These are phyloP conservation scores for Atopsyche davidsoni DNA, from an alignment of 1,140 invertebrate species.

Conservation along the genomic window DNA sequence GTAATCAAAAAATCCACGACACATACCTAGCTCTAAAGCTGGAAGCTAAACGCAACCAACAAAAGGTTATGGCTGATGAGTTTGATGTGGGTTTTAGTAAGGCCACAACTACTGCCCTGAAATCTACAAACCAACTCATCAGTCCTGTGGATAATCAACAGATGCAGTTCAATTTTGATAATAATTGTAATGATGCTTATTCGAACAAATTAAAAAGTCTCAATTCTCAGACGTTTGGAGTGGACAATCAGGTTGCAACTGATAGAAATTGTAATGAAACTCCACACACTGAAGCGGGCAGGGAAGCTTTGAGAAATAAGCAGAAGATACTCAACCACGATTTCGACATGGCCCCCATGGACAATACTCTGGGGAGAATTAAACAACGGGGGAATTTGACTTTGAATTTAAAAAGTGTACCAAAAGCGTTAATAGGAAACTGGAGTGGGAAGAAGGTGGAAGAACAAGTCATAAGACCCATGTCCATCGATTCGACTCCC, in stretches of 20 bases:
- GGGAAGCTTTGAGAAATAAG: conserved; percentile 27
- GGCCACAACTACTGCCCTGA: not conserved
- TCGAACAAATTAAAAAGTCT: conserved; percentile 14
- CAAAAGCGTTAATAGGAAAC: conserved; percentile 4
- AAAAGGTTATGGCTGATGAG: conserved; percentile 42
- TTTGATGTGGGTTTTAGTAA: conserved; percentile 30
- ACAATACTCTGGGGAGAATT: not conserved
- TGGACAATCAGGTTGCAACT: conserved; percentile 42
- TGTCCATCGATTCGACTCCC: conserved; percentile 30
- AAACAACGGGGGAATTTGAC: conserved; percentile 35
- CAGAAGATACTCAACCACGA: conserved; percentile 26
- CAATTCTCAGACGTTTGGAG: conserved; percentile 31
- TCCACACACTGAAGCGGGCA: conserved; percentile 24
- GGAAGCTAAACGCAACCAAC: conserved; percentile 40
- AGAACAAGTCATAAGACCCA: conserved; percentile 2
- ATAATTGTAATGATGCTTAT: conserved; percentile 14
- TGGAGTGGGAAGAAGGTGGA: conserved; percentile 1
- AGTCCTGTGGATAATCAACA: conserved; percentile 4
- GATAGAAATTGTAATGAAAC: conserved; percentile 21
- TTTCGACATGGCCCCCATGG: conserved; percentile 14
- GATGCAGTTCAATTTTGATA: not conserved
- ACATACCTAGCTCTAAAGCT: conserved; percentile 27
- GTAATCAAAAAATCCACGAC: conserved; percentile 14
- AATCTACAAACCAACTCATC: not conserved
- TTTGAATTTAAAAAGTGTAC: conserved; percentile 38